Evolutionary conservation across 2,888 invertebrate species (phyloP).

Genomic region (Agriopis marginaria): DNA sequence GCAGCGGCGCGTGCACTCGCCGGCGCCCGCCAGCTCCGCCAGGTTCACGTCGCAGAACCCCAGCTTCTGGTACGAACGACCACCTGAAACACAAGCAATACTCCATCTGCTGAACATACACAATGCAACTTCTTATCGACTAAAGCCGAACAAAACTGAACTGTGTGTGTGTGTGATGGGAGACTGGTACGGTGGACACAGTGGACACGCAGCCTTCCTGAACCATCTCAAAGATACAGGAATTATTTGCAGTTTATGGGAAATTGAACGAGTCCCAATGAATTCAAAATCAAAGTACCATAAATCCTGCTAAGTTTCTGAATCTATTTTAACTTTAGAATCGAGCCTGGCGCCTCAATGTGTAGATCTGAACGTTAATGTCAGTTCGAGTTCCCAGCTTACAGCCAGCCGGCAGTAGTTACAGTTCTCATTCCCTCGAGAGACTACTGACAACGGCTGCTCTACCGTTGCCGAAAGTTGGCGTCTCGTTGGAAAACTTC

Average conservation of each 20-base stretch:
- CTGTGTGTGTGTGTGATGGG: not conserved
- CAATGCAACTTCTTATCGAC: not conserved
- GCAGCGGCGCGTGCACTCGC: conserved; percentile 93
- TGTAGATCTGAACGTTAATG: conserved; percentile 12
- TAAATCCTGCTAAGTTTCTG: not conserved
- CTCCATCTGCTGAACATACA: not conserved
- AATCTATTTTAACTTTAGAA: conserved; percentile 6
- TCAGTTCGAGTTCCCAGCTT: conserved; percentile 28
- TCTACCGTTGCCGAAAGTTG: not conserved
- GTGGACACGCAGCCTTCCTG: no score
- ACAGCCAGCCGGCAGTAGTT: conserved; percentile 18
- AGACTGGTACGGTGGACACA: no score
- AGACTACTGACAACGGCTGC: no score
- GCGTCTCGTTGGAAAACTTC: conserved; percentile 30
- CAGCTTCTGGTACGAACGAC: conserved; percentile 96
- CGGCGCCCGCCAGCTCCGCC: conserved; percentile 98
- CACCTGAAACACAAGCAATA: conserved; percentile 70
- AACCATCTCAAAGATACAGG: not conserved
- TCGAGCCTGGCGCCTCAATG: not conserved
- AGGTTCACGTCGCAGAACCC: conserved; percentile 99
- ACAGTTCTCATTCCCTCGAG: conserved; percentile 19
- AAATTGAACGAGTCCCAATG: not conserved
- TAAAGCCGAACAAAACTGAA: not conserved
- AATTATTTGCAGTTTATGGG: not conserved
- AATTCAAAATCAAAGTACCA: no score